A percentile compares a stretch with the other conserved stretches of the same genome.
These are phyloP conservation scores for Aphelinus atriplicis DNA, from an alignment of 1,140 invertebrate species.

Conservation along the genomic window DNA sequence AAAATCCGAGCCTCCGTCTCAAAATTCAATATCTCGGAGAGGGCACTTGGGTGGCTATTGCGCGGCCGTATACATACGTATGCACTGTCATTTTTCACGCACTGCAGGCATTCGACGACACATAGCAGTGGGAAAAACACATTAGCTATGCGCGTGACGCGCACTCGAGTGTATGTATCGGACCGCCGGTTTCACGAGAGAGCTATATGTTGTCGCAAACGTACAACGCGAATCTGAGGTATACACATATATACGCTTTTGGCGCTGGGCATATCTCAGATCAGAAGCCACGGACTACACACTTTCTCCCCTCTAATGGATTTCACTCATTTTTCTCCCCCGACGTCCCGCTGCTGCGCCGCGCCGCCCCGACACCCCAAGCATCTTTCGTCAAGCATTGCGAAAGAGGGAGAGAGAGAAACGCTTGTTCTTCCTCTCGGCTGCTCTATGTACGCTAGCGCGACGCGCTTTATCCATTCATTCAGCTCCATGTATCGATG, in stretches of 20 bases:
- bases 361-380: conserved; percentile 43
- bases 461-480: conserved; percentile 32
- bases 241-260: neutral
- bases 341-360: conserved; percentile 43
- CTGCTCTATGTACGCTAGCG: conserved; percentile 19
- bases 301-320: conserved; percentile 62
- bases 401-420: conserved; percentile 12
- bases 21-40: too few species aligned
- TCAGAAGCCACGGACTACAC: conserved; percentile 41
- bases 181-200: conserved; percentile 6
- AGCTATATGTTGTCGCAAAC: neutral
- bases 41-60: too few species aligned
- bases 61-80: too few species aligned
- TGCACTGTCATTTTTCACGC: too few species aligned
- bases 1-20: too few species aligned
- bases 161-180: too few species aligned
- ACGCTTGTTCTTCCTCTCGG: conserved; percentile 29
- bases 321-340: conserved; percentile 67
- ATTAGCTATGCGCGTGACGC: conserved; percentile 56
- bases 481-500: conserved; percentile 32
- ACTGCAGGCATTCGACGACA: neutral
- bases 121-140: conserved; percentile 41
- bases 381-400: conserved; percentile 36
- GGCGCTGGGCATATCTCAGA: conserved; percentile 38
- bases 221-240: neutral